Percentiles rank a stretch among this genome's conserved stretches.
Evolutionary conservation across 2,888 invertebrate species (phyloP).

Genomic region (Geophilus truncorum): DNA sequence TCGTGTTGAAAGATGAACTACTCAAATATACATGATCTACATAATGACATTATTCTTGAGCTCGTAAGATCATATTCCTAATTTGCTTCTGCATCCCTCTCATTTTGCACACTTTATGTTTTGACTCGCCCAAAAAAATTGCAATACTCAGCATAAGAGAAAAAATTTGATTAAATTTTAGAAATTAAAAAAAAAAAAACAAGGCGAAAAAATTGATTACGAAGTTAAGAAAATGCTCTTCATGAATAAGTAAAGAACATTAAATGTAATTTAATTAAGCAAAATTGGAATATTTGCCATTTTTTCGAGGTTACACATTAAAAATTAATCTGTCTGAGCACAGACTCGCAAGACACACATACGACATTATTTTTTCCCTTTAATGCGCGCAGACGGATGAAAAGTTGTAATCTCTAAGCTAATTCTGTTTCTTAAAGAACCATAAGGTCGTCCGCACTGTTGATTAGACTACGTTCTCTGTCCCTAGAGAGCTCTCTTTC

Average conservation of each 20-base stretch:
- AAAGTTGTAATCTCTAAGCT: no score
- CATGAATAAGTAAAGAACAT: not conserved
- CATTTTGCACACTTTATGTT: not conserved
- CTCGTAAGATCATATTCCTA: not conserved
- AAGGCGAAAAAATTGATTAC: not conserved
- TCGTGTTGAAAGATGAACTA: conserved; percentile 24
- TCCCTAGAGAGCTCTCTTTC: not conserved
- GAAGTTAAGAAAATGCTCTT: not conserved
- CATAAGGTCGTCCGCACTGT: not conserved
- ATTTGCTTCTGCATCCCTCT: not conserved
- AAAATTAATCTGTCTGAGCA: not conserved
- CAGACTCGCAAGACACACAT: not conserved
- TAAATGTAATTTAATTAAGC: not conserved
- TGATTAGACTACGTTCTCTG: not conserved
- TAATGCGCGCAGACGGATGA: not conserved
- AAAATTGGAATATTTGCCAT: not conserved
- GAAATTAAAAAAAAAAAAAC: not conserved
- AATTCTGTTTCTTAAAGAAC: not conserved
- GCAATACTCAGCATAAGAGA: not conserved
- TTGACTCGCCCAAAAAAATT: not conserved
- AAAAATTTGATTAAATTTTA: not conserved
- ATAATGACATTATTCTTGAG: conserved; percentile 11
- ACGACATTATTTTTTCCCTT: not conserved
- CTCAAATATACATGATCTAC: conserved; percentile 22
- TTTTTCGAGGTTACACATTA: not conserved